These are phyloP conservation scores for Steromphala cineraria DNA, from an alignment of 2,888 invertebrate genomes.

Conservation along the genomic window DNA sequence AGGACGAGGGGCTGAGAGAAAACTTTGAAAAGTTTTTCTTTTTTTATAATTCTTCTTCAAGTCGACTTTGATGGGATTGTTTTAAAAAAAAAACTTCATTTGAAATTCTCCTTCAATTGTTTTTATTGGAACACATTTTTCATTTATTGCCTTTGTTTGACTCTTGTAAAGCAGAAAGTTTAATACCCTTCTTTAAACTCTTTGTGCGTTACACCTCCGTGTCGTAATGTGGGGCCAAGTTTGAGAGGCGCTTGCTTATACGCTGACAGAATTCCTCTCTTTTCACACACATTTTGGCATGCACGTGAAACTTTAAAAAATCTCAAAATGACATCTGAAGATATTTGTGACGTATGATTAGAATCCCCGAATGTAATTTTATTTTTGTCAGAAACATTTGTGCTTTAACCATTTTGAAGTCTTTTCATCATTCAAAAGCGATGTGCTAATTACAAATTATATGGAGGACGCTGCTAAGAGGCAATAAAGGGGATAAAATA, in stretches of 20 bases:
- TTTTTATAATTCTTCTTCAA: no score
- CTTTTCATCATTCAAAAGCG: background rate
- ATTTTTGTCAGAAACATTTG: background rate
- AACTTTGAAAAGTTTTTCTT: no score
- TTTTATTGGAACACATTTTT: no score
- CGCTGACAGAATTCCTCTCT: background rate
- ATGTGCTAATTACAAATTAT: constrained; percentile 4
- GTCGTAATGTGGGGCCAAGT: background rate
- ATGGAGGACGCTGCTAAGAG: background rate
- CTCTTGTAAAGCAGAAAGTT: background rate
- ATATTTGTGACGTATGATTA: background rate
- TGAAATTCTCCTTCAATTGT: no score
- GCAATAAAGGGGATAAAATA: constrained; percentile 12
- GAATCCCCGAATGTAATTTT: background rate
- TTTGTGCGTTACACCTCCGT: background rate
- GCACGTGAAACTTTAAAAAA: constrained; percentile 6
- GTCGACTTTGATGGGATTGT: no score
- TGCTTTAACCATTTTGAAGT: background rate
- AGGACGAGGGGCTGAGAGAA: no score
- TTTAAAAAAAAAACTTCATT: no score
- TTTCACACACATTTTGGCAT: constrained; percentile 14
- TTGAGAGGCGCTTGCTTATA: background rate
- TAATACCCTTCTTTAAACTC: background rate
- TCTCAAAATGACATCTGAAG: background rate
- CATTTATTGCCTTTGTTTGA: background rate